These are phyloP conservation scores for Neuroterus valhalla DNA, from an alignment of 1,140 invertebrate genomes.

Conservation along the genomic window DNA sequence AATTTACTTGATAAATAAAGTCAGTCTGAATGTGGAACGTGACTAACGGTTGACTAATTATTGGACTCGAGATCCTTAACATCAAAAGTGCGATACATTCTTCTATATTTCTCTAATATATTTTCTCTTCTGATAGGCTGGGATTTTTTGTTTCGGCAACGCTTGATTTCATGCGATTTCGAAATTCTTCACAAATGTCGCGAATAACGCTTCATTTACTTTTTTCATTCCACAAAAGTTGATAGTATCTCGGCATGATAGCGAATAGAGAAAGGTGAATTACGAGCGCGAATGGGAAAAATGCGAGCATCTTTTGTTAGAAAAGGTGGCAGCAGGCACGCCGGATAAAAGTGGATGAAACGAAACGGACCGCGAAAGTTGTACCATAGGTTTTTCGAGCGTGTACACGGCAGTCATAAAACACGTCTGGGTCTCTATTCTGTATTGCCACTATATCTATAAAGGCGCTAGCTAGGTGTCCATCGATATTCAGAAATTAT, in stretches of 20 bases:
- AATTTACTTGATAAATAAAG: neutral
- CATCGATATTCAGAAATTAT: slow-evolving; percentile 31
- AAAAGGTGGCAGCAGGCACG: slow-evolving; percentile 27
- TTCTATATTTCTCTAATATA: neutral
- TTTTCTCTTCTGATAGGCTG: neutral
- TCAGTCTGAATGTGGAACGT: no score
- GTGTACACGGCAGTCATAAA: neutral
- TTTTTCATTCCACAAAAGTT: slow-evolving; percentile 9
- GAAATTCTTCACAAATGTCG: slow-evolving; percentile 2
- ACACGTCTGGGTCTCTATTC: neutral
- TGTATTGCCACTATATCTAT: neutral
- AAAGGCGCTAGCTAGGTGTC: slow-evolving; percentile 10
- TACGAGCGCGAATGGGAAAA: slow-evolving; percentile 3
- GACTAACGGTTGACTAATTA: no score
- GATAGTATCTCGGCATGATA: neutral
- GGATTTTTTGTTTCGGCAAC: neutral
- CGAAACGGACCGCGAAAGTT: slow-evolving; percentile 21
- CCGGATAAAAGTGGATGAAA: slow-evolving; percentile 11
- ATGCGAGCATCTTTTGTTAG: slow-evolving; percentile 25
- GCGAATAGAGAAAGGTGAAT: slow-evolving; percentile 18
- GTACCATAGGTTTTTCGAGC: slow-evolving; percentile 22
- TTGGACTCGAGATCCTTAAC: no score
- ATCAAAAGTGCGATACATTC: no score
- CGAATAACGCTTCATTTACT: slow-evolving; percentile 6
- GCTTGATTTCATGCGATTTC: neutral